Percentiles rank a stretch among this genome's conserved stretches.
Conservation (phyloP, 1,140 invertebrate genomes). For the Ladona fulva region DNA sequence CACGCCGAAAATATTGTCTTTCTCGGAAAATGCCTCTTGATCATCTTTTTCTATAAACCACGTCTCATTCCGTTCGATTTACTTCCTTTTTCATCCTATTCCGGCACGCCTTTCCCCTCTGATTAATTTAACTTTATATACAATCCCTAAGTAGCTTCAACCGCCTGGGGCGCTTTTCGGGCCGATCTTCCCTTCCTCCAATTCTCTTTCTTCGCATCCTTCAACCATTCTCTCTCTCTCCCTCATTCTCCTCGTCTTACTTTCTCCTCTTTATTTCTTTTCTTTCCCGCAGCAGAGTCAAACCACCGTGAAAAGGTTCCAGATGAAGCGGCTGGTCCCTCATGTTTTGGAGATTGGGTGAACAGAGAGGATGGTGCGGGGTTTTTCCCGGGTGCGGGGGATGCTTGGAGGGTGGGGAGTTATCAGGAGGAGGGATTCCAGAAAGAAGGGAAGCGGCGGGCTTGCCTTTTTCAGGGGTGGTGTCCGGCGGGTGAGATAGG, state of each 20-base stretch:
- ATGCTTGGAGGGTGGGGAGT: background rate
- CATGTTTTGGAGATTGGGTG: slow-evolving; percentile 3
- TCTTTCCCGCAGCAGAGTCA: background rate
- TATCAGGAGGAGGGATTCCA: background rate
- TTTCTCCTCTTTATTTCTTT: background rate
- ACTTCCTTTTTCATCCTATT: too few relatives aligned
- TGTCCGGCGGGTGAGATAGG: too few relatives aligned
- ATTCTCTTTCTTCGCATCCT: background rate
- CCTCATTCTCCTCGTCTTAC: background rate
- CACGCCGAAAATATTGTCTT: too few relatives aligned
- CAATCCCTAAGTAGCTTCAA: too few relatives aligned
- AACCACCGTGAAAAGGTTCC: slow-evolving; percentile 4
- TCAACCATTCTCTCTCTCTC: background rate
- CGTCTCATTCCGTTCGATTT: too few relatives aligned
- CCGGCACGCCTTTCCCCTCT: too few relatives aligned
- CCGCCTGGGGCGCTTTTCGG: too few relatives aligned
- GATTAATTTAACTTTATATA: too few relatives aligned
- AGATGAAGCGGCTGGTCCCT: background rate
- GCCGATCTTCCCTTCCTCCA: background rate
- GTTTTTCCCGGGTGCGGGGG: background rate
- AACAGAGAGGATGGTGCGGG: background rate
- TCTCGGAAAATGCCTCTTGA: too few relatives aligned
- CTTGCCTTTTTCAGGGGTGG: too few relatives aligned
- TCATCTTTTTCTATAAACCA: too few relatives aligned
- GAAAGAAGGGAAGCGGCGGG: background rate